Evolutionary conservation across 2,888 invertebrate genomes (phyloP), one percentile per base, ranked within the genome.

Genomic region (Drosophila hamatofila): DNA sequence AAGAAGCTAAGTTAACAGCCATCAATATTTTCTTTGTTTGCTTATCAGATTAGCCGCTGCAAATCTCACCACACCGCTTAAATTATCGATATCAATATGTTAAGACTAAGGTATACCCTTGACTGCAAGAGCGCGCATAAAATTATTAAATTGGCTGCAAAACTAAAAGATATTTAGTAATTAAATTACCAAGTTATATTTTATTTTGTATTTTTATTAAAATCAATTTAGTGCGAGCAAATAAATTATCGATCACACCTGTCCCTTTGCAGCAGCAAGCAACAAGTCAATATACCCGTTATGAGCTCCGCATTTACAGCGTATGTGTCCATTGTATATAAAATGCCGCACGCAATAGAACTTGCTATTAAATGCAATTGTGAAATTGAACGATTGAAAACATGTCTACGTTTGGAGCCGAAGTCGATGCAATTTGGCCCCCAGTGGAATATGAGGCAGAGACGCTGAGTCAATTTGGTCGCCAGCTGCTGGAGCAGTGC

Each of bases 331-430:
- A 4, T 35, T 68, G 52, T 5, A 21, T 39, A 68, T 69, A 58
- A 51, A 68, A 69, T 73, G 69, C 35, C 9, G 62, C 30, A 18
- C 49, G 27, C 58, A 14, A n/a, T 3, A 8, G n/a, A 12, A 48
- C 3, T 27, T 25, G 2, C 1, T 1, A 9, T 78, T 81, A 66
- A 69, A 78, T 41, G 33, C 14, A 63, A 48, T 78, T 78, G 78
- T 61, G 78, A 66, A 78, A 72, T 77, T 48, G 37, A 30, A 11
- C 23, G n/a, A 39, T 12, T 21, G 18, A 49, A 25, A 70, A 16
- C 11, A 91, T 90, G 91, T 77, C 85, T 2, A 78, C 72, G 42
- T 92, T 91, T 66, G 92, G 92, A 5, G 55, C 71, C 6, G 83
- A 91, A 46, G 92, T 92, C 44, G 81, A 80, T 39, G 70, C 65